A percentile compares a stretch with the other conserved stretches of the same genome.
Evolutionary conservation across 2,113 vertebrate genomes (phyloP).

Genomic region (Corythaeola cristata): DNA sequence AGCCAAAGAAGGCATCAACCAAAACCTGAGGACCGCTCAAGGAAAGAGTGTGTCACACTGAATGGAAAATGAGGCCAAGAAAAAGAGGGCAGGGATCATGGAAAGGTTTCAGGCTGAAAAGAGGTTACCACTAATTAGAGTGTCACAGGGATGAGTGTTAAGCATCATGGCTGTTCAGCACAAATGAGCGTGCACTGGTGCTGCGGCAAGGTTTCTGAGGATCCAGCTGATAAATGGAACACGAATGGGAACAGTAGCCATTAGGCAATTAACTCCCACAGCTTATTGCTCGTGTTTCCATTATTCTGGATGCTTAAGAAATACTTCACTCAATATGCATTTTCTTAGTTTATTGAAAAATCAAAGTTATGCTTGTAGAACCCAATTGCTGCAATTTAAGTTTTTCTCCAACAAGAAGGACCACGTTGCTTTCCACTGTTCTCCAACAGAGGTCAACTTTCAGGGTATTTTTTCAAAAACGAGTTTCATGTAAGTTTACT

Average conservation of each 20-base stretch:
- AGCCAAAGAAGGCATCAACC: background rate
- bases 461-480: background rate
- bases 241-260: constrained; percentile 6
- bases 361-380: background rate
- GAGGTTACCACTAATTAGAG: constrained; percentile 29
- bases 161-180: constrained; percentile 9
- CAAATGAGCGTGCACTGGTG: background rate
- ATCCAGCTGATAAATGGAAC: background rate
- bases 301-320: background rate
- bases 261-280: constrained; percentile 38
- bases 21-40: constrained; percentile 9
- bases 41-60: background rate
- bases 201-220: constrained; percentile 6
- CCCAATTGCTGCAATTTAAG: background rate
- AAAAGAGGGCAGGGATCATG: constrained; percentile 12
- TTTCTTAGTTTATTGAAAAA: background rate
- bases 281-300: background rate
- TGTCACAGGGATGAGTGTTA: background rate
- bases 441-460: background rate
- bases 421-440: background rate
- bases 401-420: background rate
- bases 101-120: constrained; percentile 27
- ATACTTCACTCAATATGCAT: background rate
- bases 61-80: constrained; percentile 38
- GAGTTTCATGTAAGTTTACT: background rate